Evolutionary conservation across 2,888 invertebrate species (phyloP), one percentile per base, ranked within the genome.

Genomic region (Machimus atricapillus): DNA sequence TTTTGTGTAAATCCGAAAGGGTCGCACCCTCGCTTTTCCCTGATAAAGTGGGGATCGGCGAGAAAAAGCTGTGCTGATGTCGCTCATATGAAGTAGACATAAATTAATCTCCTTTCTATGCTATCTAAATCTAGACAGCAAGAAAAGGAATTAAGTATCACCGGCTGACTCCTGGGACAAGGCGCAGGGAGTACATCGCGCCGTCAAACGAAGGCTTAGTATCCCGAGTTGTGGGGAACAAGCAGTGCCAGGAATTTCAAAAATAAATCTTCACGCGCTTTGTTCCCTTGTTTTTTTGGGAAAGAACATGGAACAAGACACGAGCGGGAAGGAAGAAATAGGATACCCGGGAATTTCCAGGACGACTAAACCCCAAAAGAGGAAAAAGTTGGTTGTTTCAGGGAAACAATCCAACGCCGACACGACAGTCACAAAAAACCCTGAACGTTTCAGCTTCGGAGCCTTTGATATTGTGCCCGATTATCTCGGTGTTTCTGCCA

Each of bases 21-120:
- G 66, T 66, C 66, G 66, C 19, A 23, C 66, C 66, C 66, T 66
- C 27, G 43, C 27, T 3, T 12, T 9, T 66, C 23, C 66, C 27
- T 23, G 66, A 66, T 66, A 66, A 52, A 66, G 66, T 2, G 23
- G 66, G 66, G 66, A 19, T 12, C 66, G 66, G 66, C 66, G 12
- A 66, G 56, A 81, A 81, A 81, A 81, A 81, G 81, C 34, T 81
- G 34, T 52, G 46, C 16, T 27, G 56, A 52, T 56, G 81, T 81
- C 46, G 31, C 81, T 56, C 46, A 52, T 56, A 81, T 52, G 81
- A 81, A 81, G 56, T 16, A 81, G 81, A 81, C 81, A 81, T 46
- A 81, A 81, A 81, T 81, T 81, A 81, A 81, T 81, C 81, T 81
- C 81, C 56, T 81, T 81, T 34, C 52, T 78, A 43, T 52, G 81